Evolutionary conservation across 2,797 vertebrate species (phyloP).

Genomic region (Rhinatrema bivittatum): DNA sequence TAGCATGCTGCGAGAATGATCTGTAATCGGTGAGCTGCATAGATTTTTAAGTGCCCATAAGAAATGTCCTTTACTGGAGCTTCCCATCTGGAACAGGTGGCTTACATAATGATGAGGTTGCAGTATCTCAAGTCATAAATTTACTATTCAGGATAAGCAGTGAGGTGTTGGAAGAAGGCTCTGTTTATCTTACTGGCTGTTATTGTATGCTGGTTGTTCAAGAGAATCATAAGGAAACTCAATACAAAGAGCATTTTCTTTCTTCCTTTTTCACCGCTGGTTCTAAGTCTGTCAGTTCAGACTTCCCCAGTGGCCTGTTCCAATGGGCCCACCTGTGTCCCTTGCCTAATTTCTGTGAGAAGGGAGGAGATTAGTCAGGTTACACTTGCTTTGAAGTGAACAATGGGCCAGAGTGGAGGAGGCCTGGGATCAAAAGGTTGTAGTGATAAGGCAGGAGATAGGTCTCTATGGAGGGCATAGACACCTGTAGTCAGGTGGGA

Average conservation of each 20-base stretch:
- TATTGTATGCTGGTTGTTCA: conserved; percentile 7
- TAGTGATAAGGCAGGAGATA: conserved; percentile 22
- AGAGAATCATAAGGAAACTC: not conserved
- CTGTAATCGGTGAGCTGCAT: no score
- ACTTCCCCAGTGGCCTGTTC: conserved; percentile 3
- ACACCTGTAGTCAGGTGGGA: conserved; percentile 18
- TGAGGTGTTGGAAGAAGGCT: conserved; percentile 7
- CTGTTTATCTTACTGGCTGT: conserved; percentile 14
- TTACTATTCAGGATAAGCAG: conserved; percentile 1
- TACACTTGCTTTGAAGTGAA: conserved; percentile 17
- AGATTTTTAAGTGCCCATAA: no score
- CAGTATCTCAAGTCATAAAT: conserved; percentile 12
- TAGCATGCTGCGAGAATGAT: no score
- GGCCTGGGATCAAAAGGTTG: conserved; percentile 35
- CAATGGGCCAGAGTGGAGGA: conserved; percentile 19
- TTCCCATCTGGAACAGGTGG: conserved; percentile 13
- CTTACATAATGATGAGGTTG: conserved; percentile 6
- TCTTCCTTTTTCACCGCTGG: not conserved
- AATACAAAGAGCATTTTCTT: not conserved
- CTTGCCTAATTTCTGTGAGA: not conserved
- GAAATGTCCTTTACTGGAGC: no score
- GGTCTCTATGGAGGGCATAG: conserved; percentile 16
- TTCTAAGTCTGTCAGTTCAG: conserved; percentile 8
- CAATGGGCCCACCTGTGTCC: not conserved
- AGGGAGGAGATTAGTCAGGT: conserved; percentile 6